Conservation (phyloP, 1,140 invertebrate genomes). For the Saccostrea echinata region DNA sequence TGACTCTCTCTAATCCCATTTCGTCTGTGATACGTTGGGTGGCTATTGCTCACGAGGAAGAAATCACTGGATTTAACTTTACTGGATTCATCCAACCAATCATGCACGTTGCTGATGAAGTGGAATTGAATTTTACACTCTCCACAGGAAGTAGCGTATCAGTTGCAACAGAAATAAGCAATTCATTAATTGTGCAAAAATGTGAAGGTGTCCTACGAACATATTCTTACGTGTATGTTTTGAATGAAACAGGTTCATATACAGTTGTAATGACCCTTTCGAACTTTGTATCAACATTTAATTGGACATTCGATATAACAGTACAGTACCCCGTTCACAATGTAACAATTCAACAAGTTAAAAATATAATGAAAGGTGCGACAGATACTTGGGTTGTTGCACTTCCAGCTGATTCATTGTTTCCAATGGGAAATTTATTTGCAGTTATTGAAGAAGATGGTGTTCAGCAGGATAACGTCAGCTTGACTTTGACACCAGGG, state of each 20-base stretch:
- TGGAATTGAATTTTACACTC: constrained; percentile 37
- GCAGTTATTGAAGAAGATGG: constrained; percentile 2
- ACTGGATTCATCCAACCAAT: constrained; percentile 1
- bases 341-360: constrained; percentile 14
- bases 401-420: not conserved
- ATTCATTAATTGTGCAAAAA: constrained; percentile 17
- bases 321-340: constrained; percentile 46
- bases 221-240: constrained; percentile 18
- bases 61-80: constrained; percentile 28
- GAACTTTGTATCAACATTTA: constrained; percentile 38
- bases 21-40: not conserved
- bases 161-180: constrained; percentile 23
- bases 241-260: constrained; percentile 42
- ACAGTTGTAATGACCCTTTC: constrained; percentile 28
- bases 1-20: constrained; percentile 28
- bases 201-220: constrained; percentile 27
- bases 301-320: not conserved
- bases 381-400: not conserved
- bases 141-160: constrained; percentile 8
- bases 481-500: constrained; percentile 7
- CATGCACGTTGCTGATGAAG: constrained; percentile 34
- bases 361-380: not conserved
- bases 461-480: not conserved
- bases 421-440: constrained; percentile 44
- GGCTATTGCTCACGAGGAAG: constrained; percentile 32